Evolutionary conservation across 1,140 invertebrate genomes (phyloP), one percentile per base, ranked within the genome.

Genomic region (Drosophila parvula): DNA sequence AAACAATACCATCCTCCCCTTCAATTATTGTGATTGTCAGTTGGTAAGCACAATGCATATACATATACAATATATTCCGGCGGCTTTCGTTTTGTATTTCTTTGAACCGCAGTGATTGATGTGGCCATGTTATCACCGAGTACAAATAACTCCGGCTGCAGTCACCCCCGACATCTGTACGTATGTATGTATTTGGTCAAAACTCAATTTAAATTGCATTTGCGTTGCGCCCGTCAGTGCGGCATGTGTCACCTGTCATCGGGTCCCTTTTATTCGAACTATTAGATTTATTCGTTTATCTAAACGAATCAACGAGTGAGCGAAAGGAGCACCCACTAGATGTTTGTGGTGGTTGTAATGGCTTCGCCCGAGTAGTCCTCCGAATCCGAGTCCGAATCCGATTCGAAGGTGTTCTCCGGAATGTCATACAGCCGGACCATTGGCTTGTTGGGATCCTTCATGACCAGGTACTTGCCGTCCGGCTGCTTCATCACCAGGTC

Each of bases 391-490:
- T 99, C 98, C 11, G 97, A 98, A 89, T 99, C 98, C 10, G 97
- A 98, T 89, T 99, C 98, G 93, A 99, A 99, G 0, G 98, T 98
- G 91, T 98, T 98, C 92, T 99, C 98, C 27, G 98, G 98, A 88
- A 99, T 98, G 93, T 99, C 97, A 86, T 99, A 99, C 45, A 99
- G 93, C 64, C 98, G 95, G 78, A 99, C 97, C 93, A 99, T 95
- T 3, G 97, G 97, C 95, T 99, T 99, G 92, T 99, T 99, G 1
- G 99, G 99, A 93, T 99, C 99, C 92, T 99, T 99, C 97, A 99
- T 98, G 56, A 99, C 98, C 59, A 99, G 94, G 92, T 99, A 99
- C 92, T 97, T 97, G 73, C 99, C 99, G 92, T 99, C 97, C 76
- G 98, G 97, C 90, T 99, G 97, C 91, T 98, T 98, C 96, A 99